Evolutionary conservation across 35 echinoderm and acorn worm genomes (phyloP), one percentile per base, ranked within the genome.

Genomic region (Apostichopus parvimensis): DNA sequence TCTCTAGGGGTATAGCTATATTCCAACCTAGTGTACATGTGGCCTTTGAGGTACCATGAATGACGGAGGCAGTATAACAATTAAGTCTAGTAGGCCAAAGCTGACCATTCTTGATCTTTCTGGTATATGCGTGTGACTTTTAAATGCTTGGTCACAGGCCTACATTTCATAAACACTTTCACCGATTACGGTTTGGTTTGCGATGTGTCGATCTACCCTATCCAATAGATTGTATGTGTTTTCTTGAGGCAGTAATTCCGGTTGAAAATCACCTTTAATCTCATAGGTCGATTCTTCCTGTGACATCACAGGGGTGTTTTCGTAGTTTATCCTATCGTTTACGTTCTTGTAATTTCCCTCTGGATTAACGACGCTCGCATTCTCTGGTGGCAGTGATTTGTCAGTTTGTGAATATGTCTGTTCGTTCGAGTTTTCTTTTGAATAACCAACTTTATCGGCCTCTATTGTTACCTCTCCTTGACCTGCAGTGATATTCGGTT

Each of bases 101-200:
- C 34, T 45, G 34, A 45, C 34, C 34, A 45, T 45, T 45, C 34
- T 45, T 45, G 34, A 45, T 45, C 34, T 45, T 45, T 45, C 1
- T 45, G 34, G 34, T 4, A 45, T 45, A 45, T 45, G 34, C 34
- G 34, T 45, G 34, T 45, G 34, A 45, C 34, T 45, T 45, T 45
- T 45, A 45, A 45, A 45, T 45, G 34, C 34, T 45, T 61, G 58
- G 12, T 5, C 8, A 61, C 58, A 61, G 58, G 58, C 58, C 12
- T 61, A 61, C 58, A 7, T 1, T 12, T 58, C 54, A 59, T 84
- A 84, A 18, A 18, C 56, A 54, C 53, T 84, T 14, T 84, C 81
- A 56, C 81, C 81, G 52, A 84, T 84, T 17, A 84, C 56, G 8
- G 55, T 84, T 59, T 84, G 5, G 22, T 84, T 84, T 15, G 34